Evolutionary conservation across 2,888 invertebrate species (phyloP).

Genomic region (Metallyticus violacea): DNA sequence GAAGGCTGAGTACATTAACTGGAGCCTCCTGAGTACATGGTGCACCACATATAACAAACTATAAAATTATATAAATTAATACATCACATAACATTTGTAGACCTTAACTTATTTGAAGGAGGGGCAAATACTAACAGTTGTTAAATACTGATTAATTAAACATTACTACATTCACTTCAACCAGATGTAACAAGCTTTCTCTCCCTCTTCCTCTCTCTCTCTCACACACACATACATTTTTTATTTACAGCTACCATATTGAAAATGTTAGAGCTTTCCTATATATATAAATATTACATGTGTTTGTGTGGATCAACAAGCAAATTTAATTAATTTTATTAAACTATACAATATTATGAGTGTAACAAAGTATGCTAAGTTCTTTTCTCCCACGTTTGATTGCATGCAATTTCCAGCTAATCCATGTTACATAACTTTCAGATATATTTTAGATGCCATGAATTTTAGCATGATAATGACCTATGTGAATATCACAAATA

Average conservation of each 20-base stretch:
- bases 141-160: constrained; percentile 2
- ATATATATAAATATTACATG: not conserved
- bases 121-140: not conserved
- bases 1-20: not conserved
- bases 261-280: not conserved
- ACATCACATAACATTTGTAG: not conserved
- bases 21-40: not conserved
- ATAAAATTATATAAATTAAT: constrained; percentile 1
- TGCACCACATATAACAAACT: constrained; percentile 1
- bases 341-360: not conserved
- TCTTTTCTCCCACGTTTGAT: not conserved
- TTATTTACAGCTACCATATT: not conserved
- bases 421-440: not conserved
- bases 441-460: not conserved
- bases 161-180: not conserved
- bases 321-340: not conserved
- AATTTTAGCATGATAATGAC: not conserved
- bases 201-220: not conserved
- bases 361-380: not conserved
- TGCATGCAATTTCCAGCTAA: not conserved
- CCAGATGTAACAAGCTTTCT: not conserved
- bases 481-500: not conserved
- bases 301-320: not conserved
- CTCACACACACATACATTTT: not conserved
- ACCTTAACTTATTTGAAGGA: not conserved